Percentiles rank a stretch among this genome's conserved stretches.
Conservation (phyloP, 2,888 invertebrate species). For the Uropetala carovei region DNA sequence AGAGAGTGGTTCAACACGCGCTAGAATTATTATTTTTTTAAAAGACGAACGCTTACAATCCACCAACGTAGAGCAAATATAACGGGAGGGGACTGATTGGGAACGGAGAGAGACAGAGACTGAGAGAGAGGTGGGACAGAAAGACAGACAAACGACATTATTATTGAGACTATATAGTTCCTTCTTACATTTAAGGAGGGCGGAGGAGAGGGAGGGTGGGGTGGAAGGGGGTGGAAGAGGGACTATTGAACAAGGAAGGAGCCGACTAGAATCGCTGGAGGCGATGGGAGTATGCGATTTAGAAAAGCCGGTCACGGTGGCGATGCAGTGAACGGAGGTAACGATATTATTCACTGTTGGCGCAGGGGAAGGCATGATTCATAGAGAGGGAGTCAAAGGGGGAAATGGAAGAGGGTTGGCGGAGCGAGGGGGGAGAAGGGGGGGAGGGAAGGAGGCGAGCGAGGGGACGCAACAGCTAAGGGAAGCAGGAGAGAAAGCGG, state of each 20-base stretch:
- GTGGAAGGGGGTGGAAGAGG: too few species aligned
- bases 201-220: not conserved
- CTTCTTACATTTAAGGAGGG: not conserved
- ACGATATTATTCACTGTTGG: not conserved
- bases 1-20: too few species aligned
- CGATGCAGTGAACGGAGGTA: not conserved
- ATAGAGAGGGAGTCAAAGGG: not conserved
- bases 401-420: not conserved
- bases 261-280: not conserved
- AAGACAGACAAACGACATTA: not conserved
- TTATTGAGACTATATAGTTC: too few species aligned
- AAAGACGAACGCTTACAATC: too few species aligned
- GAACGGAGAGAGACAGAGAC: not conserved
- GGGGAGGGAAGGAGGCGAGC: not conserved
- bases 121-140: not conserved
- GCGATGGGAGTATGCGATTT: not conserved
- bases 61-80: too few species aligned
- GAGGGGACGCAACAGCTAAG: not conserved
- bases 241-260: too few species aligned
- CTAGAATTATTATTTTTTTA: too few species aligned
- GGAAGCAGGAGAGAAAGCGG: not conserved
- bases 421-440: not conserved
- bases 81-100: too few species aligned
- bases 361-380: not conserved
- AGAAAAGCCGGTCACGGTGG: constrained; percentile 6